Base-by-base conservation (phyloP, 2,113 vertebrate genomes). In the Gulo gulo region DNA sequence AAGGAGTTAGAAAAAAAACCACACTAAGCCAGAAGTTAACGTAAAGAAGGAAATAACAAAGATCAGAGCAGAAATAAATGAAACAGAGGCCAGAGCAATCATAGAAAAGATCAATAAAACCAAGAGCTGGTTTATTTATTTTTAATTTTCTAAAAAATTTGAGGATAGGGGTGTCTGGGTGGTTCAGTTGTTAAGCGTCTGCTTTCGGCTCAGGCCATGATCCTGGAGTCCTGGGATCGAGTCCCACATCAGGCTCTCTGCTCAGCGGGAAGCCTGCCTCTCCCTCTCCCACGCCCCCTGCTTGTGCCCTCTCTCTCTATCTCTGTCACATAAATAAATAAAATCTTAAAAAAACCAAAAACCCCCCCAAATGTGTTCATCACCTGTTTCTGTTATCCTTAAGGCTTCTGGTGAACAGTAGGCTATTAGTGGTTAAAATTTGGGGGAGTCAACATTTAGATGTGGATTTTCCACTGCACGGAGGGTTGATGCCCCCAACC, bases 181-280 rank as follows among this genome's bases (percentile, higher is more conserved):
- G 55, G 55, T 12, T 57, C 55, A 20, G 55, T 57, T 7, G 55
- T 21, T 57, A 57, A 57, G 55, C 20, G 7, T 20, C 55, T 57
- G 18, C 55, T 6, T 57, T 57, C 20, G 20, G 55, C 6, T 57
- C 20, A 21, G 55, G 55, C 2, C 20, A 7, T 7, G 55, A 21
- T 0, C 55, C 55, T 7, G 2, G 55, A 20, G 55, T 57, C 18
- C 55, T 20, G 55, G 55, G 55, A 52, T 52, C 0, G 15, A 52
- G 20, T 0, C 18, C 55, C 1, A 1, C 18, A 7, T 57, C 1
- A 0, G 55, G 55, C 20, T 57, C 55, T 20, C 57, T 57, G 57
- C 57, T 57, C 55, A 7, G 55, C 8, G 57, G 21, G 57, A 8
- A 57, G 57, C 57, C 21, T 8, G 57, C 57, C 8, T 57, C 57